Percentiles rank a stretch among this genome's conserved stretches.
Conservation (phyloP, 2,113 vertebrate genomes). For the Scomber scombrus region DNA sequence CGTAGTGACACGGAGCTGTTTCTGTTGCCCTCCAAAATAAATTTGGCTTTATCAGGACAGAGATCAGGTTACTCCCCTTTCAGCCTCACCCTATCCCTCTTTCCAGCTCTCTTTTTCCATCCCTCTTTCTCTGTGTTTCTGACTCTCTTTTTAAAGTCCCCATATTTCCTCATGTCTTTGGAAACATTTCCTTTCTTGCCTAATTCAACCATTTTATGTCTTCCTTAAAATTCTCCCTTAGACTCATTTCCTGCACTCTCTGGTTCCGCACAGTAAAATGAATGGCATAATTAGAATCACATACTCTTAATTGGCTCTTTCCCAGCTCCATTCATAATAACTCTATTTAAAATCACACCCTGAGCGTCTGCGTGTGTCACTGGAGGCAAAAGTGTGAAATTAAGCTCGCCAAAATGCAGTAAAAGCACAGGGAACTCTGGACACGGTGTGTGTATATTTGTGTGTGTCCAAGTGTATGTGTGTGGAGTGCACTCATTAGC, state of each 20-base stretch:
- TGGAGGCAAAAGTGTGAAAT: constrained; percentile 78
- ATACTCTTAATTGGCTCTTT: constrained; percentile 78
- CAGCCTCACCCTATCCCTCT: constrained; percentile 28
- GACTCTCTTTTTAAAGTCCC: background rate
- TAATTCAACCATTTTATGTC: constrained; percentile 43
- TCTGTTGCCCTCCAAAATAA: constrained; percentile 82
- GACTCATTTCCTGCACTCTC: constrained; percentile 56
- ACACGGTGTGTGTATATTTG: constrained; percentile 45
- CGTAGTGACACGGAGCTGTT: constrained; percentile 77
- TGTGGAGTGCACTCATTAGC: constrained; percentile 75
- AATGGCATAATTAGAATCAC: constrained; percentile 80
- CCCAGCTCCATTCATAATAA: constrained; percentile 74
- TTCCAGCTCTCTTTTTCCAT: background rate
- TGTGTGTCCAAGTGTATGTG: constrained; percentile 53
- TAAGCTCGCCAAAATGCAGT: constrained; percentile 68
- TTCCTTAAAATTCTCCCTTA: constrained; percentile 32
- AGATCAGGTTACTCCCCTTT: constrained; percentile 73
- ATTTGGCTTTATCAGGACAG: constrained; percentile 77
- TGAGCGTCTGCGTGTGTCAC: constrained; percentile 57
- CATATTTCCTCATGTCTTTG: constrained; percentile 18
- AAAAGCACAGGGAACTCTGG: constrained; percentile 69
- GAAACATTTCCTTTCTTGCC: constrained; percentile 34
- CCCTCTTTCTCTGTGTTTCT: constrained; percentile 1
- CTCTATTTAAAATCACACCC: constrained; percentile 71
- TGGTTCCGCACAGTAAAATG: constrained; percentile 61